Evolutionary conservation across 2,113 vertebrate species (phyloP).

Genomic region (Haplochromis vanheusdeni): DNA sequence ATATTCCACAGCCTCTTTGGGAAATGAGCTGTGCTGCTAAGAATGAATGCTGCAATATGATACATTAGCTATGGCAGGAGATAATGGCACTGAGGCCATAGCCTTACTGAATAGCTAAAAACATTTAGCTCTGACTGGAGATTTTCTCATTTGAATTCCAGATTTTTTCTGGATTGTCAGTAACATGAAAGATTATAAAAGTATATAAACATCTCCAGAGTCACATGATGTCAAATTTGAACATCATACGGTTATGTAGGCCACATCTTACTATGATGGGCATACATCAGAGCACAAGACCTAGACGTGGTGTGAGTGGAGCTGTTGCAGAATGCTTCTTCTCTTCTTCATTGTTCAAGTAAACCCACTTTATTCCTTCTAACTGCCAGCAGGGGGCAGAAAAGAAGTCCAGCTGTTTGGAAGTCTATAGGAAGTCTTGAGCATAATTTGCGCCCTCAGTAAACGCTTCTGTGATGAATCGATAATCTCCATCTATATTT

Average conservation of each 20-base stretch:
- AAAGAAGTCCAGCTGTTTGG: background rate
- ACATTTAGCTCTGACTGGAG: background rate
- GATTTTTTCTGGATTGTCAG: background rate
- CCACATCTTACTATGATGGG: background rate
- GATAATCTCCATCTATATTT: background rate
- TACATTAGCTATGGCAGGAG: background rate
- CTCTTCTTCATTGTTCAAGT: background rate
- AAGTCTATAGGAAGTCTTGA: background rate
- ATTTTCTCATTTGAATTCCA: background rate
- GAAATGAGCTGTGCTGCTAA: conserved; percentile 20
- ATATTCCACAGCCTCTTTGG: conserved; percentile 9
- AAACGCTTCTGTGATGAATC: background rate
- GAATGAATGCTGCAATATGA: background rate
- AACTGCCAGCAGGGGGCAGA: background rate
- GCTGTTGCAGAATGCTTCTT: background rate
- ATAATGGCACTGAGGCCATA: background rate
- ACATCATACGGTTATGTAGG: background rate
- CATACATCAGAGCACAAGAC: background rate
- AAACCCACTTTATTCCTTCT: background rate
- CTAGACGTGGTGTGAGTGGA: background rate
- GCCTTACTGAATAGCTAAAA: background rate
- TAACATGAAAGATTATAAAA: background rate
- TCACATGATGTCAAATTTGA: background rate
- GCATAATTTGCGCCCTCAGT: background rate
- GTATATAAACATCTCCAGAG: background rate